Evolutionary conservation across 2,113 vertebrate genomes (phyloP), one percentile per base, ranked within the genome.

Genomic region (Capreolus pygargus): DNA sequence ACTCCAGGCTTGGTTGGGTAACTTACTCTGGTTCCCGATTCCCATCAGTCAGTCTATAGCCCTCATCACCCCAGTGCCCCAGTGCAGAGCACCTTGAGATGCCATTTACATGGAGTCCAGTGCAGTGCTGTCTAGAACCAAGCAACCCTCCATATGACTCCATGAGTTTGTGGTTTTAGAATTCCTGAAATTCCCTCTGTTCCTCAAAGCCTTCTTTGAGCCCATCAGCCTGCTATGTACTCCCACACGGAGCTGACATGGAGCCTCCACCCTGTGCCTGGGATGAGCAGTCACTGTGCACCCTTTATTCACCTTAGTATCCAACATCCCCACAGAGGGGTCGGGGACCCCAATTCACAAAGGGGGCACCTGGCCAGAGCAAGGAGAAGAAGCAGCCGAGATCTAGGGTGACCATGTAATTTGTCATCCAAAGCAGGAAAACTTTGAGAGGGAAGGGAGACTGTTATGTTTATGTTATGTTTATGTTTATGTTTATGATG

Each of bases 301-400:
- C 30, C 30, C 7, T 64, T 50, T 64, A 17, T 64, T 17, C 7
- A 8, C 15, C 15, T 33, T n/a, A n/a, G 3, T 15, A 64, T 33
- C 30, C 61, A 64, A n/a, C 61, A 15, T n/a, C 30, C 61, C 7
- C 47, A 50, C 2, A 13, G 12, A 50, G 14, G 60, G 61, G 15
- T 64, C 1, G 0, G 30, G 15, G 33, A 64, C 0, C 7, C 61
- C 1, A n/a, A n/a, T 15, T 64, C 30, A 33, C 15, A 64, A n/a
- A 17, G 61, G 15, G 33, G 30, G 60, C 6, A 64, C 14, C 30
- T 33, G 14, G 15, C 3, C 14, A 33, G 30, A 47, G 45, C 45
- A 47, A 47, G 45, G 45, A 9, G 45, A 47, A 47, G 45, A 47
- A 47, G 45, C 45, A 47, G 45, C 45, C 45, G 8, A 47, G 45